Evolutionary conservation across 2,113 vertebrate genomes (phyloP).

Genomic region (Macquaria australasica): DNA sequence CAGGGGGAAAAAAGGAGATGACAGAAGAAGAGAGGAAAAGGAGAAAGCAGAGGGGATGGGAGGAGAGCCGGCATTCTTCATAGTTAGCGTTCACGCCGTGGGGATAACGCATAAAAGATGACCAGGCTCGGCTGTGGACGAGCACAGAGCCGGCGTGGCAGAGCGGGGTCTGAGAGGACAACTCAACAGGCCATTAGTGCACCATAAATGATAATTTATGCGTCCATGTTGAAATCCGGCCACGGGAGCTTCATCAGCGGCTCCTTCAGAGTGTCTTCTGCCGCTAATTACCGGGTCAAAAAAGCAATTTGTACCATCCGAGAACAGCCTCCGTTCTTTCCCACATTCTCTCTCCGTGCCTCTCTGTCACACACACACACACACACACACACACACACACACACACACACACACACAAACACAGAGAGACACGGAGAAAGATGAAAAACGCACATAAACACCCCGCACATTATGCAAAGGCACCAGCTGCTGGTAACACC

Average conservation of each 20-base stretch:
- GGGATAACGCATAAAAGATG: slow-evolving; percentile 60
- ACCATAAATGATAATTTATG: slow-evolving; percentile 86
- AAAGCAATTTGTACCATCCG: slow-evolving; percentile 87
- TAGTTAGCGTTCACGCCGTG: slow-evolving; percentile 16
- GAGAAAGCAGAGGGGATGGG: slow-evolving; percentile 16
- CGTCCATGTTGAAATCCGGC: slow-evolving; percentile 79
- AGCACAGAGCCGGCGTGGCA: slow-evolving; percentile 35
- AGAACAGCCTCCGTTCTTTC: slow-evolving; percentile 74
- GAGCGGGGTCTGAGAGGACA: slow-evolving; percentile 72
- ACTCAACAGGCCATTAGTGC: slow-evolving; percentile 80
- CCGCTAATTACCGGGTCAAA: slow-evolving; percentile 87
- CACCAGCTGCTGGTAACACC: slow-evolving; percentile 87
- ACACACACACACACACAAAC: too few species aligned
- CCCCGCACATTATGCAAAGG: slow-evolving; percentile 86
- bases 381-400: slow-evolving; percentile 24
- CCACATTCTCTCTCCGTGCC: slow-evolving; percentile 41
- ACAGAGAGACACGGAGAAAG: slow-evolving; percentile 26
- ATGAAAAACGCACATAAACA: slow-evolving; percentile 78
- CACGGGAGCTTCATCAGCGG: slow-evolving; percentile 79
- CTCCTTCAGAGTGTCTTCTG: slow-evolving; percentile 81
- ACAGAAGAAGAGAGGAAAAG: slow-evolving; percentile 13
- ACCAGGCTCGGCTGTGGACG: slow-evolving; percentile 43
- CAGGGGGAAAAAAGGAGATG: neutral
- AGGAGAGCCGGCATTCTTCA: slow-evolving; percentile 56
- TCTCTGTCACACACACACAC: slow-evolving; percentile 17